These are phyloP conservation scores for Argopecten irradians DNA, from an alignment of 1,140 invertebrate genomes.

Conservation along the genomic window DNA sequence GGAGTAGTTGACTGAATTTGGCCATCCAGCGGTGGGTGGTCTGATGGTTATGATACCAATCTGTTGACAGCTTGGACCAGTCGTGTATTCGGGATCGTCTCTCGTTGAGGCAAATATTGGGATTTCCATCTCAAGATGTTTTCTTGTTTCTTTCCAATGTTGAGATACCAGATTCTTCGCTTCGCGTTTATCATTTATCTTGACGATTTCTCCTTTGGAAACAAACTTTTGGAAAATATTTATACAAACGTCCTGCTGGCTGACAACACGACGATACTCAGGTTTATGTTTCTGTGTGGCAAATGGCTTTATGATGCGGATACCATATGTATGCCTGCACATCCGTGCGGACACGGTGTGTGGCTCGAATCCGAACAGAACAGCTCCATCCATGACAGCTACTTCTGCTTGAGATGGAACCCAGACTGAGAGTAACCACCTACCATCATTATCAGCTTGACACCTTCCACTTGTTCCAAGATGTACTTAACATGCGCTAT, in stretches of 20 bases:
- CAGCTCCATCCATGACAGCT: conserved; percentile 46
- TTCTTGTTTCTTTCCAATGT: not conserved
- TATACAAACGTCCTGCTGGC: not conserved
- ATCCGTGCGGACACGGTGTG: not conserved
- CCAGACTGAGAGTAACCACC: conserved; percentile 47
- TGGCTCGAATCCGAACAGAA: conserved; percentile 47
- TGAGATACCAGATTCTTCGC: not conserved
- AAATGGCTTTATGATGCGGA: not conserved
- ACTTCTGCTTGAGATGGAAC: conserved; percentile 32
- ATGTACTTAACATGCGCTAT: conserved; percentile 19
- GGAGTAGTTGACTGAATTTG: not conserved
- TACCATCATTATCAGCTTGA: conserved; percentile 45
- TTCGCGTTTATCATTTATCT: not conserved
- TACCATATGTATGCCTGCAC: not conserved
- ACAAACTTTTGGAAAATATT: not conserved
- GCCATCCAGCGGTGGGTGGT: not conserved
- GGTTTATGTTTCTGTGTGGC: not conserved
- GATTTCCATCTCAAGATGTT: not conserved
- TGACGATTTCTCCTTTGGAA: not conserved
- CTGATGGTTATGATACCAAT: not conserved
- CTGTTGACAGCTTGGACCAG: not conserved
- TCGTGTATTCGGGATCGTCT: not conserved
- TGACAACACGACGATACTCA: not conserved
- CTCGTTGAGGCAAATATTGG: not conserved
- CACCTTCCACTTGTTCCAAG: not conserved